These are phyloP conservation scores for Pygmarrhopalites habei DNA, from an alignment of 1,140 invertebrate genomes.

Conservation along the genomic window DNA sequence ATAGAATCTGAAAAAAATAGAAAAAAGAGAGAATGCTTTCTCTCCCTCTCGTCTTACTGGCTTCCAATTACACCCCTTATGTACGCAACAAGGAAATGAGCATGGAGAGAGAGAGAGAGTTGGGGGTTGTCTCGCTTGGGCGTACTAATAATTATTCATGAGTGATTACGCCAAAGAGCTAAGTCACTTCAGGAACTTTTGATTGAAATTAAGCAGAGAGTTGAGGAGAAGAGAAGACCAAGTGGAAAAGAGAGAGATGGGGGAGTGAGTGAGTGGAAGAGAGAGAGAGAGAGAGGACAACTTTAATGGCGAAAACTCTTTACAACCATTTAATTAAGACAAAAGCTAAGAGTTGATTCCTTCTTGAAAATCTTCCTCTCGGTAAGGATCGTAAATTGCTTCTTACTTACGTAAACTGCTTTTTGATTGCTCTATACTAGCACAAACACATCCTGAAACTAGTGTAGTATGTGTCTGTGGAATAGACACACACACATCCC, in stretches of 20 bases:
- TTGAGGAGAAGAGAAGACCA: not conserved
- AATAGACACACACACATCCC: not conserved
- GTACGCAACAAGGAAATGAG: too few relatives aligned
- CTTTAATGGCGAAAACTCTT: conserved; percentile 20
- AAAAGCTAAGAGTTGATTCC: conserved; percentile 1
- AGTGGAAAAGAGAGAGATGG: not conserved
- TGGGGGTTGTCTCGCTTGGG: too few relatives aligned
- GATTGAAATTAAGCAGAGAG: conserved; percentile 18
- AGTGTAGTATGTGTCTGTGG: too few relatives aligned
- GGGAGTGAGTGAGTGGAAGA: not conserved
- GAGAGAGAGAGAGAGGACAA: not conserved
- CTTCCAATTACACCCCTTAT: too few relatives aligned
- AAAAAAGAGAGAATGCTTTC: too few relatives aligned
- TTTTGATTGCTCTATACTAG: conserved; percentile 14
- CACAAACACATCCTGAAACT: too few relatives aligned
- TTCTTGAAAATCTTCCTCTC: not conserved
- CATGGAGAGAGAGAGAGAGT: too few relatives aligned
- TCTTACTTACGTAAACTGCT: conserved; percentile 7
- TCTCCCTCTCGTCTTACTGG: too few relatives aligned
- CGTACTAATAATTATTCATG: conserved; percentile 12
- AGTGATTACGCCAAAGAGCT: conserved; percentile 1
- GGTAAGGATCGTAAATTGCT: conserved; percentile 1
- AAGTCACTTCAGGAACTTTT: conserved; percentile 7
- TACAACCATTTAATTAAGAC: conserved; percentile 26
- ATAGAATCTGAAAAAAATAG: too few relatives aligned